Evolutionary conservation across 2,113 vertebrate species (phyloP).

Genomic region (Colistium nudipinnis): DNA sequence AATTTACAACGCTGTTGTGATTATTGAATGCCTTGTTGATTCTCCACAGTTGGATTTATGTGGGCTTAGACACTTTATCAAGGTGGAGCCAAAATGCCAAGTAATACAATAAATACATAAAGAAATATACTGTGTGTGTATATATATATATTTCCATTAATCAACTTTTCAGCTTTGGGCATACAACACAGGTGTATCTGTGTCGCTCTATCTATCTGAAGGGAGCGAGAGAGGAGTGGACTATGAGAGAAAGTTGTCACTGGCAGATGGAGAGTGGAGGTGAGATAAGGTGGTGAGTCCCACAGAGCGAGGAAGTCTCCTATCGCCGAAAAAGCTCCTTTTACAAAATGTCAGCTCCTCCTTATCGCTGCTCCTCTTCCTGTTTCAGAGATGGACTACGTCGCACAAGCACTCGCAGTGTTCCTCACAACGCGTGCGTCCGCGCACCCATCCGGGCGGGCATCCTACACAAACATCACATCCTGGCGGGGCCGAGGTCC

Average conservation of each 20-base stretch:
- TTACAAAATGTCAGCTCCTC: constrained; percentile 67
- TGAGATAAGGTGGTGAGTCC: constrained; percentile 59
- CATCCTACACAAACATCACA: constrained; percentile 69
- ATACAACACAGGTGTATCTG: no score
- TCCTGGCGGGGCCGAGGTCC: constrained; percentile 55
- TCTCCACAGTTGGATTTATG: no score
- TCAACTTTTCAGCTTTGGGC: no score
- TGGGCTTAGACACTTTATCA: no score
- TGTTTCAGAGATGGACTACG: constrained; percentile 51
- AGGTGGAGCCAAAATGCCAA: no score
- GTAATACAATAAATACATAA: no score
- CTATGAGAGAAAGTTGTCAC: constrained; percentile 20
- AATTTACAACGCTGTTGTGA: no score
- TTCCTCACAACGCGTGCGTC: constrained; percentile 33
- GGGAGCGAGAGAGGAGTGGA: constrained; percentile 5
- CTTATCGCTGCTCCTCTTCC: constrained; percentile 71
- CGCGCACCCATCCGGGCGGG: constrained; percentile 51
- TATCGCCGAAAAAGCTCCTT: constrained; percentile 77
- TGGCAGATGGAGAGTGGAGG: constrained; percentile 10
- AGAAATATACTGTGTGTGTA: no score
- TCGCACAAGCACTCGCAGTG: constrained; percentile 12
- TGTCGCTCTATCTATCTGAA: no score
- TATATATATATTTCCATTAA: no score
- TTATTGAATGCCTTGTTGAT: no score
- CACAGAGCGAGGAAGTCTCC: constrained; percentile 69